These are phyloP conservation scores for Girardinus metallicus DNA, from an alignment of 2,797 vertebrate genomes.

Conservation along the genomic window DNA sequence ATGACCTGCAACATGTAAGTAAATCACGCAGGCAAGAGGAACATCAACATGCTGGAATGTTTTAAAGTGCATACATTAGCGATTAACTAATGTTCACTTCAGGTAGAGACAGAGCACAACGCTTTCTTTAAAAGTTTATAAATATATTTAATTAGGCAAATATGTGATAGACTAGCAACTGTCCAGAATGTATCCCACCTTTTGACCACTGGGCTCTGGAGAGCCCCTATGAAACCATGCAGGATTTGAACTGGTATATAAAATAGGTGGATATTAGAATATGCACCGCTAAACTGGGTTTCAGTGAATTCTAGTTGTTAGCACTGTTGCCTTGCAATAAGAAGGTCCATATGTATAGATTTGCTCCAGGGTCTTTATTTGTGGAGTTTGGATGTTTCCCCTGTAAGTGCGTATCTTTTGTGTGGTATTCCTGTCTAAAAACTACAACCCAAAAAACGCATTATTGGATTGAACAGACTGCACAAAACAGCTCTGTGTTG, in stretches of 20 bases:
- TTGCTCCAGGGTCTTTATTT: not conserved
- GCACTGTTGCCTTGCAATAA: not conserved
- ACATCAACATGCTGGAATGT: constrained; percentile 5
- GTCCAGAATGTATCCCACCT: not conserved
- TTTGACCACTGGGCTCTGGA: not conserved
- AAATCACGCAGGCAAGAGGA: constrained; percentile 34
- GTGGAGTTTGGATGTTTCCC: not conserved
- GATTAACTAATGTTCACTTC: constrained; percentile 8
- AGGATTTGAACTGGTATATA: not conserved
- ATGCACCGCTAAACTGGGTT: not conserved
- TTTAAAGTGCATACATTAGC: constrained; percentile 10
- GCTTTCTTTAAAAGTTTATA: not conserved
- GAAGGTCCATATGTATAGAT: not conserved
- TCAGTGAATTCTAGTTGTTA: not conserved
- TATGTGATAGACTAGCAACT: not conserved
- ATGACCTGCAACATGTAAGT: constrained; percentile 26
- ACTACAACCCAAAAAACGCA: not conserved
- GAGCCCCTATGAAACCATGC: not conserved
- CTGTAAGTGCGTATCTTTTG: not conserved
- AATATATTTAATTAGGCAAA: not conserved
- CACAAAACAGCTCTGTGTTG: not conserved
- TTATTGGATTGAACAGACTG: not conserved
- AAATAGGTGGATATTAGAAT: not conserved
- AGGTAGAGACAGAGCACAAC: not conserved
- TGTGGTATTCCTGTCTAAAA: not conserved